A percentile compares a stretch with the other conserved stretches of the same genome.
Conservation (phyloP, 1,140 invertebrate genomes). For the Zelostemma sp. region DNA sequence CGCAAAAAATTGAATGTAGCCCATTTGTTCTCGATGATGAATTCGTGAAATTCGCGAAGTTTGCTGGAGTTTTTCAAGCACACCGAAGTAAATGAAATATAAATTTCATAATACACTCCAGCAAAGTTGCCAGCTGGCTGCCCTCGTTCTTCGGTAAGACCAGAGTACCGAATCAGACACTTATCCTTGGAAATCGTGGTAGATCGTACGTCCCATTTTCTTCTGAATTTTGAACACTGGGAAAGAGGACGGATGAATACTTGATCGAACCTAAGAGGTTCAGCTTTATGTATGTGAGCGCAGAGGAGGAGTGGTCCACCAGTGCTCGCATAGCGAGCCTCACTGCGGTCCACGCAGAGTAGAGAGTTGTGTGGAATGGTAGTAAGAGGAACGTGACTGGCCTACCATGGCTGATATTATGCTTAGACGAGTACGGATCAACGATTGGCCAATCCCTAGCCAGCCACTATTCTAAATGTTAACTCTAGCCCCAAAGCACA, state of each 20-base stretch:
- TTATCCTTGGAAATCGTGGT: conserved; percentile 38
- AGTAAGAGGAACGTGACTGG: conserved; percentile 60
- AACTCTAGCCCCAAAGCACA: conserved; percentile 52
- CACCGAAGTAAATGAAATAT: neutral
- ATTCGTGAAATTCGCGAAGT: too few relatives aligned
- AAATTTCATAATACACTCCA: neutral
- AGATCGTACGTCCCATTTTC: conserved; percentile 30
- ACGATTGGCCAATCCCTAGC: conserved; percentile 63
- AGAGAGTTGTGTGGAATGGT: conserved; percentile 54
- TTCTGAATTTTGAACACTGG: conserved; percentile 46
- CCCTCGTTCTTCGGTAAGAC: neutral
- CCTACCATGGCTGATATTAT: conserved; percentile 61
- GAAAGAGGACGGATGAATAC: conserved; percentile 52
- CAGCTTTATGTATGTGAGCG: conserved; percentile 32
- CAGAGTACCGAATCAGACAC: conserved; percentile 24
- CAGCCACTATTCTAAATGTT: conserved; percentile 51
- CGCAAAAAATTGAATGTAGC: too few relatives aligned
- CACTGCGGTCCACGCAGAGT: conserved; percentile 38
- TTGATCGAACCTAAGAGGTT: conserved; percentile 53
- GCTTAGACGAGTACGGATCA: conserved; percentile 61
- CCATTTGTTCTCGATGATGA: too few relatives aligned
- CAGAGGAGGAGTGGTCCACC: conserved; percentile 30
- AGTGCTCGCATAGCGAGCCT: conserved; percentile 44
- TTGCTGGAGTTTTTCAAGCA: neutral
- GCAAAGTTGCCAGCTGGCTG: neutral